Conservation (phyloP, 2,797 vertebrate genomes). For the Malurus splendens region DNA sequence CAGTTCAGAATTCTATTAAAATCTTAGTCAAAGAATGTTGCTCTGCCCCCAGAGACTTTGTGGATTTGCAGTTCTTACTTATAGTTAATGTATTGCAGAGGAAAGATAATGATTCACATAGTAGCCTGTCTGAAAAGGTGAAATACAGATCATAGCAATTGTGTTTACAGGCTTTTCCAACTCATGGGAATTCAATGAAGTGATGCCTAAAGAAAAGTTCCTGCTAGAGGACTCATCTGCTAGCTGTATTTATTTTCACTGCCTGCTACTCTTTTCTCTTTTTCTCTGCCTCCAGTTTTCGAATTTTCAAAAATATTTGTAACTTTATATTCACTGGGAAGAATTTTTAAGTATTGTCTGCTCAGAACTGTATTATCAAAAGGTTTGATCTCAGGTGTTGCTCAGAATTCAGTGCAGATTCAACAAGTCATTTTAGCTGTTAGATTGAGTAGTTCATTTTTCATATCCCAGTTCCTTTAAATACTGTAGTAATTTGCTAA, state of each 20-base stretch:
- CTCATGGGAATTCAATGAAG: background rate
- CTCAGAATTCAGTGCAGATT: background rate
- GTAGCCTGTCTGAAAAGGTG: background rate
- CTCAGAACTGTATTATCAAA: background rate
- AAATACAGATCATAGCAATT: accelerated
- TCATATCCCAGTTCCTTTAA: background rate
- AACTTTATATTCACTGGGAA: background rate
- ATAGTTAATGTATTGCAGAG: background rate
- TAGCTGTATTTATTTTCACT: background rate
- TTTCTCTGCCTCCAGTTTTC: background rate
- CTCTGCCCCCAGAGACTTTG: background rate
- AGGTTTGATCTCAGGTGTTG: background rate
- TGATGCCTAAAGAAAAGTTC: background rate
- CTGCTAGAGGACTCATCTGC: background rate
- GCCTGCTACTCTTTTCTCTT: background rate
- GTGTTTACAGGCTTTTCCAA: background rate
- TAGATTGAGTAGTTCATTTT: background rate
- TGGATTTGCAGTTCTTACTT: constrained; percentile 12
- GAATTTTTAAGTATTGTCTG: background rate
- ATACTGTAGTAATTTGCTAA: background rate
- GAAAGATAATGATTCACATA: background rate
- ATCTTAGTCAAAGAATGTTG: background rate
- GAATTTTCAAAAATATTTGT: background rate
- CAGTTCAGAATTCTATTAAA: background rate
- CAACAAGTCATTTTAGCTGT: background rate